Evolutionary conservation across 2,113 vertebrate genomes (phyloP), one percentile per base, ranked within the genome.

Genomic region (Etia nguti): DNA sequence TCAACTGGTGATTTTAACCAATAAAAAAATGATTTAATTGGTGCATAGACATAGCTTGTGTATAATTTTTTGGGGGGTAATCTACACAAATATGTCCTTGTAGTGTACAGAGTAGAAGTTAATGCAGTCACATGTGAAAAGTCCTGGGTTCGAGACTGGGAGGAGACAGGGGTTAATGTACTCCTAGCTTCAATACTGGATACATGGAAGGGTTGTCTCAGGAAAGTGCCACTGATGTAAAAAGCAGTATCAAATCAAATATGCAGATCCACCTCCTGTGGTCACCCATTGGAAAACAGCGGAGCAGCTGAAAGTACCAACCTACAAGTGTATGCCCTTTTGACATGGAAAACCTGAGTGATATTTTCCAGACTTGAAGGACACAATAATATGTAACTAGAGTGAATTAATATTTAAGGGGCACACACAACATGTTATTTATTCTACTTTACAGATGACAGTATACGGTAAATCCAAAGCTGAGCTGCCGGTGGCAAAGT

Each of bases 401-500:
- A 16, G 10, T 29, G 2, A 86, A 43, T 60, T 36, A 79, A 79
- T 36, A 41, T 34, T 62, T 70, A 34, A 59, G 43, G 41, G 26
- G 10, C 43, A 46, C 1, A 26, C 9, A 20, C 10, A 65, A 48
- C 26, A 60, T 79, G 24, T 34, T 54, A 22, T 22, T 65, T 52
- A 54, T 77, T 77, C 10, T 50, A 77, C 46, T 65, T 56, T 18
- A 15, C 4, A 20, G 46, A 4, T 80, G 60, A 68, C 60, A 68
- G 7, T 15, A 48, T 20, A 77, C 82, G 3, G 84, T 83, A 52
- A 65, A 29, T 6, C 43, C 70, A 48, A 36, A 79, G 57, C 73
- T 46, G 11, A 56, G 52, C 73, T 7, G 57, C 65, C 55, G 16
- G 82, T 81, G 75, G 59, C 86, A 92, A 89, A 90, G 92, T 90